Evolutionary conservation across 2,888 invertebrate genomes (phyloP).

Genomic region (Diadegma fenestrale): DNA sequence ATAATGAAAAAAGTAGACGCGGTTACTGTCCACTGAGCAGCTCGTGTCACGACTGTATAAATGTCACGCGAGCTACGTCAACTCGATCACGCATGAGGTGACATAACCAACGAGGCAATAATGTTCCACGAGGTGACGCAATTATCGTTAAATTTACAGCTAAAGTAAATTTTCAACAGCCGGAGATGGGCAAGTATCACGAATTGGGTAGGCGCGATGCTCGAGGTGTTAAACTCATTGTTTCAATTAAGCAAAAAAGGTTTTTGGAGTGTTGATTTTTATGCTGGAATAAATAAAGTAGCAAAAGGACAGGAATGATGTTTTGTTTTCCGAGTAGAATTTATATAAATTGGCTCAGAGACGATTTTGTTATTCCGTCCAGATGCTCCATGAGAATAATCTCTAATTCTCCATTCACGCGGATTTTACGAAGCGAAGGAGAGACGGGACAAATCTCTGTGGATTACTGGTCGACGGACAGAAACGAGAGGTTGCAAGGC

Average conservation of each 20-base stretch:
- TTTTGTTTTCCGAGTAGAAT: neutral
- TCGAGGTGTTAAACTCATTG: neutral
- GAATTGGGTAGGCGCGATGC: conserved; percentile 25
- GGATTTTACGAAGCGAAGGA: conserved; percentile 66
- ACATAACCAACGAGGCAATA: conserved; percentile 7
- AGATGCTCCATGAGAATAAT: conserved; percentile 56
- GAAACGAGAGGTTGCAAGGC: conserved; percentile 53
- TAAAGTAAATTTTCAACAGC: conserved; percentile 58
- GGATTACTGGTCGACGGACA: conserved; percentile 60
- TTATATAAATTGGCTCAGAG: neutral
- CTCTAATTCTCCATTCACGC: conserved; percentile 66
- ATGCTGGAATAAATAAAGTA: neutral
- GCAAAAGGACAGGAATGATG: neutral
- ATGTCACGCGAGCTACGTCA: conserved; percentile 58
- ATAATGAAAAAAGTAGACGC: conserved; percentile 56
- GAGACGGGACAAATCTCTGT: conserved; percentile 63
- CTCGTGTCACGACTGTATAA: conserved; percentile 41
- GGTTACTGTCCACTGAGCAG: conserved; percentile 49
- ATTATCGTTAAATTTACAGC: conserved; percentile 65
- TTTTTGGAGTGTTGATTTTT: neutral
- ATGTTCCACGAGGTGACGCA: conserved; percentile 52
- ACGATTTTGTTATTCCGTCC: conserved; percentile 61
- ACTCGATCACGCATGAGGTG: neutral
- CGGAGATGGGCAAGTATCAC: conserved; percentile 51
- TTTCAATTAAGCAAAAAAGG: neutral